Evolutionary conservation across 1,140 invertebrate species (phyloP), one percentile per base, ranked within the genome.

Genomic region (Cataglyphis hispanica): DNA sequence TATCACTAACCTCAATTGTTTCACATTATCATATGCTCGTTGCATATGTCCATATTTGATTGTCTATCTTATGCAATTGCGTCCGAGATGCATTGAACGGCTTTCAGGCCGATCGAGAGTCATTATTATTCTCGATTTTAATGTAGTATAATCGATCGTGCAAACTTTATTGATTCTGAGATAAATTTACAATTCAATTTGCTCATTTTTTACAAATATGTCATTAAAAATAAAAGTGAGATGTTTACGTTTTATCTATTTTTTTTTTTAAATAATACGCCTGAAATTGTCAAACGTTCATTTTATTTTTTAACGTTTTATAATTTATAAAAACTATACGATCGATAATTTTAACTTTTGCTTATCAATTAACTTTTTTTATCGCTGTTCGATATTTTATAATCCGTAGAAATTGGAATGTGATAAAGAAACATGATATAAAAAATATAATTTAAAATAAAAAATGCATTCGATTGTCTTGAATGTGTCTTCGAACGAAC

Each of bases 1-100:
- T n/a, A n/a, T 19, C 22, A 53, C 53, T 60, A 86, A 64, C 81
- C 69, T 63, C 34, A 34, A 77, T 85, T 76, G 67, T 88, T 78
- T n/a, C 67, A 10, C 16, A 19, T n/a, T 76, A 77, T 87, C 70
- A 50, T 19, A 50, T 56, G 60, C 50, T 75, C 31, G 27, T 63
- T 16, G 34, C 50, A 85, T 66, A 72, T 16, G 56, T 31, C 34
- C 25, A 43, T 84, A 77, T 87, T 63, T 43, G 53, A 56, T 34
- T 19, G 61, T 43, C 31, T 34, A 70, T 84, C 46, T 87, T 85
- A 67, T 63, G 63, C 50, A 60, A 72, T 60, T 84, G 53, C 58
- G 10, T 88, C 27, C 58, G 37, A 31, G 50, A 70, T 43, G 53
- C 66, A 58, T n/a, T 8, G 19, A 72, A 40, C 22, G 19, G 8